Conservation (phyloP, 1,140 invertebrate species). For the Globodera rostochiensis region DNA sequence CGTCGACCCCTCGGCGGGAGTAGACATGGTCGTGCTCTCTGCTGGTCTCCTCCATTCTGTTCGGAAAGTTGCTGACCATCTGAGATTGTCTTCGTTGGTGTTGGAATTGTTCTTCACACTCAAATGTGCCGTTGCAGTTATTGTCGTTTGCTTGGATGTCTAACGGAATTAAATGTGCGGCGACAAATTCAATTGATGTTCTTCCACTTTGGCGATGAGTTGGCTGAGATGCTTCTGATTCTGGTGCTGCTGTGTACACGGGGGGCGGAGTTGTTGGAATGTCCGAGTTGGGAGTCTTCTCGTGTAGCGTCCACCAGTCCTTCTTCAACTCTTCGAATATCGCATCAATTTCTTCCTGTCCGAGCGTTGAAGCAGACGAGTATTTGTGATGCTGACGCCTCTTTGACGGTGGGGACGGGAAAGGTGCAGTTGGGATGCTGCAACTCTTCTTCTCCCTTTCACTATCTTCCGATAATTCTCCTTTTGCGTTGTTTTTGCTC, state of each 20-base stretch:
- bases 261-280: background rate
- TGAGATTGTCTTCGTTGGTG: background rate
- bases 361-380: conserved; percentile 22
- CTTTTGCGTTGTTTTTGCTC: background rate
- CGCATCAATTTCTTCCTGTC: conserved; percentile 21
- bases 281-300: background rate
- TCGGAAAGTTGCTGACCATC: conserved; percentile 29
- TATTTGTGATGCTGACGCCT: conserved; percentile 9
- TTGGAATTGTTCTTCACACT: conserved; percentile 21
- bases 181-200: background rate
- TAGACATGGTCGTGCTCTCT: conserved; percentile 3
- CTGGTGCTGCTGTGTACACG: background rate
- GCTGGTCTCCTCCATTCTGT: conserved; percentile 21
- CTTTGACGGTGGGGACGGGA: background rate
- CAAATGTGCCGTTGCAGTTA: background rate
- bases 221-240: background rate
- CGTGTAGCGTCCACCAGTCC: conserved; percentile 3
- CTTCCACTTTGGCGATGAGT: conserved; percentile 2
- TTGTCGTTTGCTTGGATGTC: background rate
- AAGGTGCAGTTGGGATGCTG: background rate
- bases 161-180: background rate
- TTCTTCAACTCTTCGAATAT: conserved; percentile 7
- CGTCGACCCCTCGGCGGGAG: conserved; percentile 30
- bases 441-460: background rate
- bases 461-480: background rate